A percentile compares a stretch with the other conserved stretches of the same genome.
These are phyloP conservation scores for Euphonia xanthogaster DNA, from an alignment of 2,797 vertebrate genomes.

Conservation along the genomic window DNA sequence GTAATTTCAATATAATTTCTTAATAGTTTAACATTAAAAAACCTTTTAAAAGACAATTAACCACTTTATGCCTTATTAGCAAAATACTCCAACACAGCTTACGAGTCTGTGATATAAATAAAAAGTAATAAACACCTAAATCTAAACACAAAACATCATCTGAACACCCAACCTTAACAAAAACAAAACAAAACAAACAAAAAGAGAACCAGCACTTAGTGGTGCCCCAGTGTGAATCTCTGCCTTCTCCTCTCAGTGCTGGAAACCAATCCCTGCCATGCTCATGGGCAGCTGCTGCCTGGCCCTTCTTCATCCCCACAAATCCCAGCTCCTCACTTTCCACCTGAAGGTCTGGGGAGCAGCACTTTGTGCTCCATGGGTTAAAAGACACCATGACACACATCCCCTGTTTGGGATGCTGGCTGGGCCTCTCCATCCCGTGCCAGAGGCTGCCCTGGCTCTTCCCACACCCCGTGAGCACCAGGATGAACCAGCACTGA, in stretches of 20 bases:
- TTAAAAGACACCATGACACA: background rate
- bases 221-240: background rate
- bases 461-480: background rate
- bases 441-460: too few relatives aligned
- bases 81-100: background rate
- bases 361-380: background rate
- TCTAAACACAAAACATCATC: background rate
- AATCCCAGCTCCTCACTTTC: background rate
- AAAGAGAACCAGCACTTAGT: background rate
- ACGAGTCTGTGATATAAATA: background rate
- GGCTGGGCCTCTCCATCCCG: background rate
- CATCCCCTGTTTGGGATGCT: background rate
- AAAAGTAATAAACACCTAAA: background rate
- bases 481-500: background rate
- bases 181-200: background rate
- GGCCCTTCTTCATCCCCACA: background rate
- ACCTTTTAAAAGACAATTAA: background rate
- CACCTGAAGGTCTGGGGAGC: background rate
- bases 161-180: background rate
- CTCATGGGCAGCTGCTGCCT: background rate
- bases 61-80: background rate
- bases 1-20: background rate
- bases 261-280: background rate
- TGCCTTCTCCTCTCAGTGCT: background rate
- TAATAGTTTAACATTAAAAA: background rate